Evolutionary conservation across 1,140 invertebrate genomes (phyloP).

Genomic region (Ceratoteleas bidentatus): DNA sequence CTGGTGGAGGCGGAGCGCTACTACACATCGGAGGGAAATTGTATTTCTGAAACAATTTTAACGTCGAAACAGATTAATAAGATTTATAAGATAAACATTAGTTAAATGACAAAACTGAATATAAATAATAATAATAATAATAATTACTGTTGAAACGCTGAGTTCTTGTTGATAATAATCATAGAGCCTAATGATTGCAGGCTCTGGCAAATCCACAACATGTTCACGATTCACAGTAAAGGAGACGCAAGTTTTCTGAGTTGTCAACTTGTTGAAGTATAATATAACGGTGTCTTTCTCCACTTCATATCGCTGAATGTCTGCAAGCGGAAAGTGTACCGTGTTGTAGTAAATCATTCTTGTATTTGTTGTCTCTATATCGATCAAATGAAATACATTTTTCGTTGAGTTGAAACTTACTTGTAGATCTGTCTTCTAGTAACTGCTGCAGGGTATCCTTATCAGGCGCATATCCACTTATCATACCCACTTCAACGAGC

Average conservation of each 20-base stretch:
- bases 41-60: conserved; percentile 70
- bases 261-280: conserved; percentile 80
- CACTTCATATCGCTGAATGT: conserved; percentile 82
- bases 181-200: conserved; percentile 84
- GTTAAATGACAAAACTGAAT: neutral
- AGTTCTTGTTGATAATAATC: conserved; percentile 87
- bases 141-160: conserved; percentile 72
- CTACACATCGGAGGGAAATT: conserved; percentile 71
- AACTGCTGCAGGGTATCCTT: conserved; percentile 79
- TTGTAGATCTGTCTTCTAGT: conserved; percentile 76
- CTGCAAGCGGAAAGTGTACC: conserved; percentile 71
- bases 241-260: conserved; percentile 80
- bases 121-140: neutral
- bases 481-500: conserved; percentile 84
- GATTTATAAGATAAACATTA: neutral
- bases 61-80: too few relatives aligned
- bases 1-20: conserved; percentile 66
- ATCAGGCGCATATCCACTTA: conserved; percentile 85
- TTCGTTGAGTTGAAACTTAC: conserved; percentile 71
- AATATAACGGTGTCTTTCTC: conserved; percentile 78
- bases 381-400: neutral
- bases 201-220: conserved; percentile 80
- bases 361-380: neutral
- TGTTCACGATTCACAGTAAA: conserved; percentile 79
- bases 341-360: neutral